Percentiles rank a stretch among this genome's conserved stretches.
Evolutionary conservation across 2,113 vertebrate species (phyloP).

Genomic region (Murina feae): DNA sequence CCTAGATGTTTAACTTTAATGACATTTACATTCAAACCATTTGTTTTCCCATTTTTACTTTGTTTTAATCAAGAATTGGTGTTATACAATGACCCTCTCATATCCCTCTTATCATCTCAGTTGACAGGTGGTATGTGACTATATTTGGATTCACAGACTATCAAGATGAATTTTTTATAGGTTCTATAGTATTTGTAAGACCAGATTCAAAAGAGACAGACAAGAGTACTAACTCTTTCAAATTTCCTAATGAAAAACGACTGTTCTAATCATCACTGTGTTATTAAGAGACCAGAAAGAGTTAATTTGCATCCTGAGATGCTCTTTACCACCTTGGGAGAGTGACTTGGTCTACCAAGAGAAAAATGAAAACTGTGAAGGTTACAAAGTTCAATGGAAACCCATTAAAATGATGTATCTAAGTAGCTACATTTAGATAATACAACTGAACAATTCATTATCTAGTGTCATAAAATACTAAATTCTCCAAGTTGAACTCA

Average conservation of each 20-base stretch:
- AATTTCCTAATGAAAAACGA: conserved; percentile 29
- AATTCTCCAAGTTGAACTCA: conserved; percentile 6
- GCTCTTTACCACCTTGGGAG: not conserved
- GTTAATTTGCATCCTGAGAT: not conserved
- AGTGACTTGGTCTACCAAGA: not conserved
- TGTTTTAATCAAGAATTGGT: conserved; percentile 19
- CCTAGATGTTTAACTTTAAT: not conserved
- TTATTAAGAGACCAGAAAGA: not conserved
- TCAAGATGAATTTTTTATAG: not conserved
- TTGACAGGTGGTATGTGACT: not conserved
- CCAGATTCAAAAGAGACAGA: not conserved
- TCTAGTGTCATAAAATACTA: not conserved
- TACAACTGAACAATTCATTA: not conserved
- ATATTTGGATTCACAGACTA: not conserved
- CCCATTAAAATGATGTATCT: conserved; percentile 13
- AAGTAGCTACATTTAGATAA: not conserved
- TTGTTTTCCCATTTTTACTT: conserved; percentile 10
- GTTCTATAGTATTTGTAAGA: not conserved
- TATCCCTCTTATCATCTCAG: not conserved
- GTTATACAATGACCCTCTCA: not conserved
- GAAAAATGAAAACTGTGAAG: conserved; percentile 1
- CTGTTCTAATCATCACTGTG: not conserved
- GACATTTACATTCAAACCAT: not conserved
- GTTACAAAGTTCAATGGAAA: conserved; percentile 11
- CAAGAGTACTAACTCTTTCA: not conserved